phyloP scores from a whole-genome alignment of 2,797 vertebrate genomes.

The Synanceia verrucosa region DNA sequence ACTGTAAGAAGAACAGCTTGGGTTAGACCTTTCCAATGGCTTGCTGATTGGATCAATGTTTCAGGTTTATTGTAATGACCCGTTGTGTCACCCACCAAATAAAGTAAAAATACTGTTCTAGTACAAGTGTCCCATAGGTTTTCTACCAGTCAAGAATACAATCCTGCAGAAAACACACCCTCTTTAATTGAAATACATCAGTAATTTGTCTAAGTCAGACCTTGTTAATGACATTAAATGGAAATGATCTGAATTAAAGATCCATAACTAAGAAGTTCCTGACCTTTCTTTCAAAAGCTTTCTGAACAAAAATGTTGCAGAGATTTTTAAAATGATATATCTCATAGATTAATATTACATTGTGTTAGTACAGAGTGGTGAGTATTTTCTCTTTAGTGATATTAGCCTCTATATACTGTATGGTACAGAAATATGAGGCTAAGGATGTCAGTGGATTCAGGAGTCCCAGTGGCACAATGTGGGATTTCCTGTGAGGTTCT shows the following conservation, averaged over 20 bases:
- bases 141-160: background rate
- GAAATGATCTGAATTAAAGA: background rate
- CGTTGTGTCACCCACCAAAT: constrained; percentile 7
- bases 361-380: too few relatives aligned
- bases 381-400: background rate
- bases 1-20: constrained; percentile 7
- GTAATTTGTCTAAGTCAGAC: background rate
- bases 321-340: background rate
- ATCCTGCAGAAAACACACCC: background rate
- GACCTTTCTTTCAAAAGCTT: background rate
- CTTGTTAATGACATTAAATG: background rate
- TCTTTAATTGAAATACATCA: background rate
- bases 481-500: background rate
- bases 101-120: constrained; percentile 8
- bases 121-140: background rate
- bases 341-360: background rate
- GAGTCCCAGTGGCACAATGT: background rate
- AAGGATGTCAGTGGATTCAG: background rate
- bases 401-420: background rate
- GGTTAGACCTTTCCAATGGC: constrained; percentile 1
- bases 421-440: background rate
- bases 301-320: background rate
- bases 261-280: background rate
- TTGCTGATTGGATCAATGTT: constrained; percentile 15
- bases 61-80: constrained; percentile 22